phyloP scores from a whole-genome alignment of 2,113 vertebrate species.

The Leucopsar rothschildi region DNA sequence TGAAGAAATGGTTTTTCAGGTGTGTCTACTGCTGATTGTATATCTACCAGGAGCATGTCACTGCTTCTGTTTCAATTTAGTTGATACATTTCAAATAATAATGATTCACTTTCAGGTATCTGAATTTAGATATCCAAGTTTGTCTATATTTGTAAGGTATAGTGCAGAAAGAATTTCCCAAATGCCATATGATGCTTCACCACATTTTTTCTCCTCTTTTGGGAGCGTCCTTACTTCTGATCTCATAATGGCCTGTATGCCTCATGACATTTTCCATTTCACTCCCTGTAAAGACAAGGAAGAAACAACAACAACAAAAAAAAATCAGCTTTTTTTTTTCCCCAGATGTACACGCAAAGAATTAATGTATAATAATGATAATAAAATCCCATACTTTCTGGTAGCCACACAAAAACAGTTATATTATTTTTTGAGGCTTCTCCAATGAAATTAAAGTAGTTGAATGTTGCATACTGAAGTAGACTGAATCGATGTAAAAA shows the following conservation, averaged over 20 bases:
- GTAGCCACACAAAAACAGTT: neutral
- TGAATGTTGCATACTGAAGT: neutral
- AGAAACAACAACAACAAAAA: neutral
- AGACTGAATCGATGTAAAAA: neutral
- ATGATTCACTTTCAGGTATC: neutral
- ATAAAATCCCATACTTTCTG: neutral
- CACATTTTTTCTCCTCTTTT: neutral
- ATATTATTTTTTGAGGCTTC: neutral
- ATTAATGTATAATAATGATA: neutral
- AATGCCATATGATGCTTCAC: neutral
- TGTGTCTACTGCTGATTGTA: neutral
- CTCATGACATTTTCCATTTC: neutral
- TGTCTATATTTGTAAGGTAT: neutral
- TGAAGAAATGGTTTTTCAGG: neutral
- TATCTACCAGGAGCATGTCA: neutral
- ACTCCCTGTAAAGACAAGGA: neutral
- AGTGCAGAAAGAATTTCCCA: neutral
- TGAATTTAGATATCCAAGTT: neutral
- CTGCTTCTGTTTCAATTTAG: neutral
- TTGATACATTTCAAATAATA: neutral
- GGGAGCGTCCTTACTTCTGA: neutral
- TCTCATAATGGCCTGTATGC: neutral
- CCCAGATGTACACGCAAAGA: neutral
- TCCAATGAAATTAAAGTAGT: neutral
- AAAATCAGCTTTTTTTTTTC: neutral